Percentiles rank a stretch among this genome's conserved stretches.
Evolutionary conservation across 2,797 vertebrate species (phyloP).

Genomic region (Sciaenops ocellatus): DNA sequence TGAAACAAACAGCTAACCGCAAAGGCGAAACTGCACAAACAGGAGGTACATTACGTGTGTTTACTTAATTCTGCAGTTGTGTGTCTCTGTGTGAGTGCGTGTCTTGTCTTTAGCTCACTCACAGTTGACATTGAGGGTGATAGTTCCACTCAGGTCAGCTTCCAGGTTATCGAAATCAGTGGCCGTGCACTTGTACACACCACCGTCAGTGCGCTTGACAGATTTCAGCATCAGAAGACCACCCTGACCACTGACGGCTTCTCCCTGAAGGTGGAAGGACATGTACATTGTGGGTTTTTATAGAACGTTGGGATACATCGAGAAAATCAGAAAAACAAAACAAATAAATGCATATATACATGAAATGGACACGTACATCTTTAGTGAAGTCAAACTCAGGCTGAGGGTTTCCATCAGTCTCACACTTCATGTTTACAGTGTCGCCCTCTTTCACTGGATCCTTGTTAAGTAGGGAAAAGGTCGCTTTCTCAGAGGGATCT

Average conservation of each 20-base stretch:
- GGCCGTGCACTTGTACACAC: conserved; percentile 81
- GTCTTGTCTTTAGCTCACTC: conserved; percentile 67
- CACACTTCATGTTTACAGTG: conserved; percentile 84
- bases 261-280: conserved; percentile 26
- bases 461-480: conserved; percentile 78
- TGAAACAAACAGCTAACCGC: conserved; percentile 27
- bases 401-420: conserved; percentile 89
- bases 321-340: not conserved
- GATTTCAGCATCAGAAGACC: conserved; percentile 70
- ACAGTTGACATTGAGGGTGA: conserved; percentile 85
- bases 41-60: conserved; percentile 8
- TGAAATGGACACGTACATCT: conserved; percentile 72
- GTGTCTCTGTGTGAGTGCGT: not conserved
- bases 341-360: not conserved
- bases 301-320: not conserved
- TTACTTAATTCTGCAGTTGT: conserved; percentile 9
- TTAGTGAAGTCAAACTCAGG: conserved; percentile 83
- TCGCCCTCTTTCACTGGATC: conserved; percentile 90
- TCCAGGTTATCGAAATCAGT: conserved; percentile 81
- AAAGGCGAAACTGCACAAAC: conserved; percentile 8
- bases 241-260: rapidly evolving
- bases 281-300: not conserved
- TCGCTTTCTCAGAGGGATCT: conserved; percentile 89
- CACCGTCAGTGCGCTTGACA: conserved; percentile 75
- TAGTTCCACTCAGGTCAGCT: conserved; percentile 59